Percentiles rank a stretch among this genome's conserved stretches.
These are phyloP conservation scores for Gadopsis marmoratus DNA, from an alignment of 2,797 vertebrate genomes.

Conservation along the genomic window DNA sequence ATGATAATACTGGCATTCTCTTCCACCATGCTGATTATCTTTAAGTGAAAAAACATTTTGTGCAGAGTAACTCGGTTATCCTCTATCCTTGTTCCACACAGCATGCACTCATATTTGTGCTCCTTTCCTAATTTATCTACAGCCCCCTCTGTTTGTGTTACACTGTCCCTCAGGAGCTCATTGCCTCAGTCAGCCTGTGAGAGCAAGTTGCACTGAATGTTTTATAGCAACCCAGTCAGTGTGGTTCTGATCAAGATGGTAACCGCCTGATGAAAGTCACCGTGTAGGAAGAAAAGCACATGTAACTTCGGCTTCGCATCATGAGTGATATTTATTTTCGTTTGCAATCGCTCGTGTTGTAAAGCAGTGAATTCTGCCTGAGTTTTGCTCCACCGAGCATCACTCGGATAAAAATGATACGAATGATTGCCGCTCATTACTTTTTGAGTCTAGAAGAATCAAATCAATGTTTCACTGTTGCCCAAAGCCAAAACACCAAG, in stretches of 20 bases:
- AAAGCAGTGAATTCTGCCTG: not conserved
- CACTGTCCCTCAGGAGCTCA: constrained; percentile 31
- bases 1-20: not conserved
- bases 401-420: not conserved
- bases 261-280: constrained; percentile 11
- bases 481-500: not conserved
- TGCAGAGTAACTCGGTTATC: not conserved
- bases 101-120: not conserved
- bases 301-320: not conserved
- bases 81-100: not conserved
- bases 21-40: not conserved
- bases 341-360: not conserved
- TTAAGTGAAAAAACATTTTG: not conserved
- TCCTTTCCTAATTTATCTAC: constrained; percentile 13
- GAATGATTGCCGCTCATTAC: not conserved
- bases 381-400: not conserved
- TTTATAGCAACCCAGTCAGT: constrained; percentile 24
- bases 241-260: not conserved
- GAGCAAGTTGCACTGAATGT: constrained; percentile 23
- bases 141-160: constrained; percentile 44
- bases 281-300: constrained; percentile 25
- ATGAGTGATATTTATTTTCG: not conserved
- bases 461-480: not conserved
- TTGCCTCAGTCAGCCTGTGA: constrained; percentile 37
- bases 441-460: not conserved